Base-by-base conservation (phyloP, 2,113 vertebrate species). In the Jaculus jaculus region DNA sequence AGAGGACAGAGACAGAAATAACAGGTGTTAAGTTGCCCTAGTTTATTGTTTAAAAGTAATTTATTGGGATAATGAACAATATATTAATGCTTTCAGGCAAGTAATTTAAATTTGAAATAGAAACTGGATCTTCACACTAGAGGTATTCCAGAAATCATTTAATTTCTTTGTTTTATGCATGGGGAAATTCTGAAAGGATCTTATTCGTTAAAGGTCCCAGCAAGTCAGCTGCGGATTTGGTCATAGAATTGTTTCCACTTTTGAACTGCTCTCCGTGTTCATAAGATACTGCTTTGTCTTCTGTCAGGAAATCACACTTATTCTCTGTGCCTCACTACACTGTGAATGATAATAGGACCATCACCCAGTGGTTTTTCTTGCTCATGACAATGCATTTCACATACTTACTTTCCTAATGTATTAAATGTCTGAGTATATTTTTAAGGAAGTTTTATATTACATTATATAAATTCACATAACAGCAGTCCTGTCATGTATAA, bases 31-130 rank as follows among this genome's bases (percentile, higher is more conserved):
- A 74, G 11, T 21, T 74, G 32, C 81, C 23, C 89, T 10, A 39
- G 54, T 79, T 83, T 69, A 84, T 89, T 80, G 61, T 58, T 72
- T 47, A 26, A 73, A 92, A 71, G 71, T 16, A 85, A 39, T 81
- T 96, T 90, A 66, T 37, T 79, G 42, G 75, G 73, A 94, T 89
- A 60, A 32, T 58, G 68, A 83, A 39, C 47, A 78, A n/a, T 28
- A 18, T 78, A 58, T 79, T 71, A 83, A 74, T 32, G 75, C 60
- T 66, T 91, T 88, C 13, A 75, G 80, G 80, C 63, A 61, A 37
- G 30, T 79, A 17, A 34, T 84, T 96, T 84, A 60, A 5, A 47
- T 75, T 21, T 89, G 61, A 89, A 90, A 24, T 77, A 66, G 34
- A 26, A 77, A 86, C 86, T 47, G 24, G 32, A 37, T 77, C 10